A percentile compares a stretch with the other conserved stretches of the same genome.
These are phyloP conservation scores for Molorchus minor DNA, from an alignment of 2,888 invertebrate genomes.

Conservation along the genomic window DNA sequence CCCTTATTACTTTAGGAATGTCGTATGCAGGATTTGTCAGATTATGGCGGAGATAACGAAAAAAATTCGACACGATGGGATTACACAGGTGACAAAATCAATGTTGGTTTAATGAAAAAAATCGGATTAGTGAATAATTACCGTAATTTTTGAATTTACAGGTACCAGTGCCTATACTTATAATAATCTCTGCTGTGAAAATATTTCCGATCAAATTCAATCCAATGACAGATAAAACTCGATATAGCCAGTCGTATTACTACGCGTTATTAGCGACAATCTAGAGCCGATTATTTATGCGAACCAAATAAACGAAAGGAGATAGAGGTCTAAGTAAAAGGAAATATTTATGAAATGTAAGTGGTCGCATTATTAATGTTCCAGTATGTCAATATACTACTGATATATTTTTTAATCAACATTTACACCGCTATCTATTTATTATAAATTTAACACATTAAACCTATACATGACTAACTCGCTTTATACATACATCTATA, in stretches of 20 bases:
- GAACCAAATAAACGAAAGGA: conserved; percentile 16
- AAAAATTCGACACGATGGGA: not conserved
- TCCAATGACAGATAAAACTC: conserved; percentile 2
- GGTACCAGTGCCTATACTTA: conserved; percentile 8
- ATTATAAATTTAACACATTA: conserved; percentile 29
- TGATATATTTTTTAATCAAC: conserved; percentile 17
- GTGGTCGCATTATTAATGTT: conserved; percentile 14
- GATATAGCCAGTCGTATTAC: not conserved
- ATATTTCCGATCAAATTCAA: not conserved
- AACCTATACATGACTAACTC: conserved; percentile 23
- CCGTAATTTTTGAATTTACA: not conserved
- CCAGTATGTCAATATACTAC: conserved; percentile 15
- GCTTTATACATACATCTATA: too few relatives aligned
- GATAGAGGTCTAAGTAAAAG: conserved; percentile 11
- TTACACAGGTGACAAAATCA: conserved; percentile 11
- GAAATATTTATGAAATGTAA: conserved; percentile 16
- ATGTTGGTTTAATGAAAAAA: conserved; percentile 7
- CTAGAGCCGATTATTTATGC: conserved; percentile 13
- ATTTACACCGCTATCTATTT: conserved; percentile 20
- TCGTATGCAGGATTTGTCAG: not conserved
- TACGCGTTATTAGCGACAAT: conserved; percentile 6
- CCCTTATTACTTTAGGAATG: not conserved
- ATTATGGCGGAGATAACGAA: not conserved
- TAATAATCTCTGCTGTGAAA: conserved; percentile 1
- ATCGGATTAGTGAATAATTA: conserved; percentile 9